Conservation (phyloP, 2,888 invertebrate species). For the Eristalis intricaria region DNA sequence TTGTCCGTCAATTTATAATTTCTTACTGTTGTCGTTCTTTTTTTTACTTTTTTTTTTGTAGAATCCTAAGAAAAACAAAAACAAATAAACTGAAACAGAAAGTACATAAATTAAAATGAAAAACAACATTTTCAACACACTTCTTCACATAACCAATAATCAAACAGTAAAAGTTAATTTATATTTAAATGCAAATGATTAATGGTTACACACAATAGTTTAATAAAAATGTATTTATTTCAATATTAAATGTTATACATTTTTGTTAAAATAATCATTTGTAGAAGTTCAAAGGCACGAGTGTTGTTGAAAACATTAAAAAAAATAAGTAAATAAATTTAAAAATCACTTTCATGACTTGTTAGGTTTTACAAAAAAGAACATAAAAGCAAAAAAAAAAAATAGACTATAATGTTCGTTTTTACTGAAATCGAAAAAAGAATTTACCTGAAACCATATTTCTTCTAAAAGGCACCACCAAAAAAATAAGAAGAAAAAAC, state of each 20-base stretch:
- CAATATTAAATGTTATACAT: slow-evolving; percentile 28
- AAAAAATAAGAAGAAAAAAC: neutral
- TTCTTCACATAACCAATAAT: slow-evolving; percentile 11
- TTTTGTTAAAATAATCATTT: slow-evolving; percentile 24
- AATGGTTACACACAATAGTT: slow-evolving; percentile 10
- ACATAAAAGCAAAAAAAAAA: neutral
- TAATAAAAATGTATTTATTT: slow-evolving; percentile 25
- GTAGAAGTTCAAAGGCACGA: slow-evolving; percentile 26
- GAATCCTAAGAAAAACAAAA: slow-evolving; percentile 45
- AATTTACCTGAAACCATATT: neutral
- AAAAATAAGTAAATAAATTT: neutral
- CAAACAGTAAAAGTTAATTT: slow-evolving; percentile 24
- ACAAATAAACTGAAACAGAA: slow-evolving; percentile 58
- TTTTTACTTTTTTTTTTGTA: slow-evolving; percentile 45
- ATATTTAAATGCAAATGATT: slow-evolving; percentile 26
- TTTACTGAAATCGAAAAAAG: neutral
- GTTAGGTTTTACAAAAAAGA: slow-evolving; percentile 30
- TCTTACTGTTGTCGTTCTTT: slow-evolving; percentile 8
- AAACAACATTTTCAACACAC: slow-evolving; percentile 18
- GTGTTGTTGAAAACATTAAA: slow-evolving; percentile 39
- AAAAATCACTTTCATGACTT: slow-evolving; percentile 10
- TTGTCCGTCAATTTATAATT: slow-evolving; percentile 20
- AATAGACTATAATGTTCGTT: neutral
- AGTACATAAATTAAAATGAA: slow-evolving; percentile 14
- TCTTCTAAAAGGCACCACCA: slow-evolving; percentile 16